Conservation (phyloP, 2,888 invertebrate genomes). For the Stratiomys singularior region DNA sequence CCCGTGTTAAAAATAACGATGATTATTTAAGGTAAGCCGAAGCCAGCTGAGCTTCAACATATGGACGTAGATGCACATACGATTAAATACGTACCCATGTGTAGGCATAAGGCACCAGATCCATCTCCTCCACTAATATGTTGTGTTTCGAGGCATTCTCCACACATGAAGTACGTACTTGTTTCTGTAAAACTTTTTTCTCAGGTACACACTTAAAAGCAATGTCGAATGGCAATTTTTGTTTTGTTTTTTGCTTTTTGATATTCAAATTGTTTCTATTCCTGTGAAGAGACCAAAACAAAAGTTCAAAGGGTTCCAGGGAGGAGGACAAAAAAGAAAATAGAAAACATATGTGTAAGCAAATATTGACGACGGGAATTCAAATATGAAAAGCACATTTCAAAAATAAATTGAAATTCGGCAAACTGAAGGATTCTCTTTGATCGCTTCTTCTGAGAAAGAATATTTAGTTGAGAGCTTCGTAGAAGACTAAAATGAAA, state of each 20-base stretch:
- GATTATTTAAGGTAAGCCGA: not conserved
- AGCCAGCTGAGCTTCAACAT: not conserved
- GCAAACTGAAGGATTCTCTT: not conserved
- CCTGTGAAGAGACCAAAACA: not conserved
- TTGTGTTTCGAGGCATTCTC: not conserved
- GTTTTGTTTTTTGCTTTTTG: not conserved
- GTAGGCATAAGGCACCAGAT: slow-evolving; percentile 13
- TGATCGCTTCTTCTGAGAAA: slow-evolving; percentile 1
- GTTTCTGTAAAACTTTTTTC: not conserved
- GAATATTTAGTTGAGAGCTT: not conserved
- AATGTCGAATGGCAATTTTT: not conserved
- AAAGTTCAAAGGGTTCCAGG: slow-evolving; percentile 23
- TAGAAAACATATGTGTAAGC: not conserved
- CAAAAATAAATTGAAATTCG: slow-evolving; percentile 17
- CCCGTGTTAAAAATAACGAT: slow-evolving; percentile 22
- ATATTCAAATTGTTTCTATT: slow-evolving; percentile 24
- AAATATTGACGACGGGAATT: not conserved
- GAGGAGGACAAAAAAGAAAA: not conserved
- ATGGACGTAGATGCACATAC: no score
- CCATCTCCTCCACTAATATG: not conserved
- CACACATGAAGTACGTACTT: slow-evolving; percentile 3
- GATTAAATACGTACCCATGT: not conserved
- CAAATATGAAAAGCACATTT: not conserved
- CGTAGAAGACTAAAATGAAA: not conserved
- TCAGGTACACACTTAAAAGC: not conserved